Evolutionary conservation across 2,888 invertebrate species (phyloP).

Genomic region (Dorcus parallelipipedus): DNA sequence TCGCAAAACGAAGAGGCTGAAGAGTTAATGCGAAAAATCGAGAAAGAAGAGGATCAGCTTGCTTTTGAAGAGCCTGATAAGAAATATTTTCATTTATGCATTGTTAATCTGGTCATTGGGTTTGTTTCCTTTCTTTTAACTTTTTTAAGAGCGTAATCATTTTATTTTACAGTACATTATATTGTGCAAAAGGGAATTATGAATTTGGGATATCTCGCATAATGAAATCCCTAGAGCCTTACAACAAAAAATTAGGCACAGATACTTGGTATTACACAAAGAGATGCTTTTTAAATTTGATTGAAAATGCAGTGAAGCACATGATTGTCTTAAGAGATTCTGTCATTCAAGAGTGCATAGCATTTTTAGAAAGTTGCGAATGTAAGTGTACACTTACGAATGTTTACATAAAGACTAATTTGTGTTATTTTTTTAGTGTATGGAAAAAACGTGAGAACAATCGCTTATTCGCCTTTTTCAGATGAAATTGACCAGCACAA

Average conservation of each 20-base stretch:
- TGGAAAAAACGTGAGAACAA: slow-evolving; percentile 79
- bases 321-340: slow-evolving; percentile 84
- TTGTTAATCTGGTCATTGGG: slow-evolving; percentile 98
- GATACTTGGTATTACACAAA: slow-evolving; percentile 99
- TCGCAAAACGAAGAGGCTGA: slow-evolving; percentile 98
- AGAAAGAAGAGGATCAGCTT: slow-evolving; percentile 93
- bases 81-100: slow-evolving; percentile 93
- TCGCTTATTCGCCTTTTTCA: slow-evolving; percentile 78
- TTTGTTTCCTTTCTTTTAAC: slow-evolving; percentile 36
- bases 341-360: slow-evolving; percentile 81
- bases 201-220: slow-evolving; percentile 98
- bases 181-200: slow-evolving; percentile 98
- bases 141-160: not conserved
- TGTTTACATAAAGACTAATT: not conserved
- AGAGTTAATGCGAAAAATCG: slow-evolving; percentile 97
- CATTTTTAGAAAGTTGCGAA: slow-evolving; percentile 89
- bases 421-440: slow-evolving; percentile 60
- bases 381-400: slow-evolving; percentile 44
- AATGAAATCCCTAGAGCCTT: slow-evolving; percentile 93
- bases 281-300: slow-evolving; percentile 88
- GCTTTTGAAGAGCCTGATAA: slow-evolving; percentile 90
- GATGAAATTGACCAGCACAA: slow-evolving; percentile 61
- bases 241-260: slow-evolving; percentile 90
- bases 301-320: slow-evolving; percentile 88
- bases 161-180: slow-evolving; percentile 67